Evolutionary conservation across 1,140 invertebrate genomes (phyloP).

Genomic region (Heliconius hewitsoni): DNA sequence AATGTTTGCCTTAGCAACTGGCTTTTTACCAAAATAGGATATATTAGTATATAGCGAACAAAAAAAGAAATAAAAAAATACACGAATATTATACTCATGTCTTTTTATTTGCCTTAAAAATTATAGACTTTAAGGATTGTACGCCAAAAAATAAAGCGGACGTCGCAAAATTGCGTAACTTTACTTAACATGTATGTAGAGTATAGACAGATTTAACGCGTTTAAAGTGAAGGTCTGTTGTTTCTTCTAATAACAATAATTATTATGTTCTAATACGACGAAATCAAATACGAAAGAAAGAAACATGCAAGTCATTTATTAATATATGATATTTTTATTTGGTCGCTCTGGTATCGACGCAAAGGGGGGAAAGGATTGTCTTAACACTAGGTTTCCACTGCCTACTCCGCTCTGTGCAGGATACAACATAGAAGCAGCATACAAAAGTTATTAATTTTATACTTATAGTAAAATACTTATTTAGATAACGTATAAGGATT

Average conservation of each 20-base stretch:
- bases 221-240: neutral
- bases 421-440: too few species aligned
- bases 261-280: neutral
- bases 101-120: constrained; percentile 6
- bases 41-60: constrained; percentile 13
- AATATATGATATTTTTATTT: too few species aligned
- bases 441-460: too few species aligned
- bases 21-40: neutral
- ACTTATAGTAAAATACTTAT: too few species aligned
- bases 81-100: neutral
- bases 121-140: neutral
- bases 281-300: neutral
- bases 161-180: neutral
- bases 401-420: too few species aligned
- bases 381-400: too few species aligned
- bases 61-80: neutral
- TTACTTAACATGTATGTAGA: neutral
- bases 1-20: neutral
- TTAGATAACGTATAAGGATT: too few species aligned
- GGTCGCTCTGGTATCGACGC: too few species aligned
- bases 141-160: neutral
- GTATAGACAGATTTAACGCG: neutral
- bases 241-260: neutral
- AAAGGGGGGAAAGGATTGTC: too few species aligned
- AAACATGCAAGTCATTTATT: neutral